Evolutionary conservation across 2,888 invertebrate species (phyloP), one percentile per base, ranked within the genome.

Genomic region (Glaucopsyche alexis): DNA sequence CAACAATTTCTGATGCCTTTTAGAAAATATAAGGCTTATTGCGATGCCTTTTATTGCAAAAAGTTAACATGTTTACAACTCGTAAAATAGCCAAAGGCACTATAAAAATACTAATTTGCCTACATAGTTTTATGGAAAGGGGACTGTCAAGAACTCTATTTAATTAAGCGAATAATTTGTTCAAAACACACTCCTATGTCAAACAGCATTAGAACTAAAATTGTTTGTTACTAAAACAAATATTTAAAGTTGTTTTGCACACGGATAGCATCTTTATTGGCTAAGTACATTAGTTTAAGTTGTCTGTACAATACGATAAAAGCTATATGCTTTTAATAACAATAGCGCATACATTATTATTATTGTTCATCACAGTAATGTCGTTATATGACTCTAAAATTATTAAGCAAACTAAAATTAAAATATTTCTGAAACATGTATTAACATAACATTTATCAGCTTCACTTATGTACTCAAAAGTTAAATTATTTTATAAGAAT

Each of bases 181-280:
- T 49, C 14, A 19, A 69, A 69, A 69, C 4, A 29, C 69, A 49
- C 45, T 47, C 29, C 49, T 69, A 69, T 16, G 69, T 29, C 19
- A 69, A 49, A 49, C 13, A 49, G 13, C 13, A 47, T 69, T 69
- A 49, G 69, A 49, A 29, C 69, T 69, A 69, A 69, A 69, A 49
- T 8, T 14, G 29, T 49, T 19, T 47, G 49, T 19, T 19, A 47
- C 13, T 45, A 14, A 7, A 49, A 72, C 52, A 66, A 72, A 72
- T 40, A 72, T 40, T 49, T 29, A 60, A 72, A 72, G 71, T 66
- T 66, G 72, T 49, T 66, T 19, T 19, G 66, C 40, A 71, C 64
- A 14, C 38, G 29, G 75, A 77, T 77, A 77, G 69, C 73, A 77
- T 75, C 76, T 76, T 74, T 76, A 77, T 75, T 74, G 76, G 73